Evolutionary conservation across 2,797 vertebrate genomes (phyloP), one percentile per base, ranked within the genome.

Genomic region (Sparus aurata): DNA sequence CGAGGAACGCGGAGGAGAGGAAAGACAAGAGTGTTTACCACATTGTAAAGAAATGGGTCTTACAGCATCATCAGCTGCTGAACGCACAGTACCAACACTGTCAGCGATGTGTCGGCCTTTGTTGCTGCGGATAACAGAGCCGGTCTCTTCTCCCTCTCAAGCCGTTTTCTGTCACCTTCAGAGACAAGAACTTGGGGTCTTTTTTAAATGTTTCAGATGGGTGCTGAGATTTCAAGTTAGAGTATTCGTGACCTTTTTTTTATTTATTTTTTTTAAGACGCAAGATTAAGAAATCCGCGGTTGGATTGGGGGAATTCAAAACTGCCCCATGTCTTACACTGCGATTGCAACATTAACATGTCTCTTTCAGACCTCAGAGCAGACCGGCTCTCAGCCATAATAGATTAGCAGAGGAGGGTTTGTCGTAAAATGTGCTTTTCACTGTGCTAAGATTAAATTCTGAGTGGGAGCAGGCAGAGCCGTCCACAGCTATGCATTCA

Each of bases 41-140:
- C 67, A 60, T 66, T 69, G 78, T 69, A 52, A 57, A 57, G 55
- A 54, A 64, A 53, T 1, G 62, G 57, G 55, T 73, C 82, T 90
- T 87, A 90, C 88, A 87, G 55, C 81, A 87, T 69, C 71, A 86
- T 85, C 69, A 82, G 74, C 91, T 90, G 52, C 85, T 91, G 58
- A 23, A 9, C 20, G 75, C 81, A 89, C 84, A 94, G 88, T 86
- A 73, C 38, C 64, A 68, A 78, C 81, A 77, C 84, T 91, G 91
- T 92, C 76, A 65, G 77, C 43, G 50, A 77, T 87, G 87, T 82
- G 80, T 79, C 41, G 86, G 68, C 83, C 83, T 90, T 89, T 90
- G 88, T 90, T 79, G 64, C 67, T 64, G 23, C 47, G 27, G 74
- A 75, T 73, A 82, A 87, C 72, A 77, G 62, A 77, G 75, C 60